Evolutionary conservation across 2,888 invertebrate species (phyloP).

Genomic region (Napeogenes sylphis): DNA sequence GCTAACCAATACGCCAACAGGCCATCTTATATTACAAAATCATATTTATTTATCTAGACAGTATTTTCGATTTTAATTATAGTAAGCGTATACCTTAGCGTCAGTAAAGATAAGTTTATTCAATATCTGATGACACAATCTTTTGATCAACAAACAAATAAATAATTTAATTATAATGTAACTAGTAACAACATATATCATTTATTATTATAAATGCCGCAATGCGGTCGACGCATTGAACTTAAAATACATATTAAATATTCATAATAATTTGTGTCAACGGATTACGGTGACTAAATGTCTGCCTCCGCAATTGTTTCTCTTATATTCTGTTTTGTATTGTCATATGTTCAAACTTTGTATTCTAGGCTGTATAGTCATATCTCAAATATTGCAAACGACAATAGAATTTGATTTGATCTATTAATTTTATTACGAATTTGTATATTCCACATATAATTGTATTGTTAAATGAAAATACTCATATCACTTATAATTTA

Average conservation of each 20-base stretch:
- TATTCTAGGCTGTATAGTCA: background rate
- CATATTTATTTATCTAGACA: too few species aligned
- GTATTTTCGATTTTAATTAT: too few species aligned
- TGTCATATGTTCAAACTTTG: background rate
- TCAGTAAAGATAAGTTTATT: background rate
- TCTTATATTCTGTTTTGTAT: slow-evolving; percentile 20
- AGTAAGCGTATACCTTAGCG: too few species aligned
- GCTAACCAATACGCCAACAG: too few species aligned
- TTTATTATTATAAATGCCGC: slow-evolving; percentile 21
- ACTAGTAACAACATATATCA: background rate
- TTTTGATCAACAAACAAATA: background rate
- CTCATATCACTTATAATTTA: too few species aligned
- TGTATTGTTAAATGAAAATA: too few species aligned
- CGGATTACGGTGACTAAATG: slow-evolving; percentile 35
- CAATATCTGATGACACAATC: background rate
- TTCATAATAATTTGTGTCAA: slow-evolving; percentile 33
- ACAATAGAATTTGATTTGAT: too few species aligned
- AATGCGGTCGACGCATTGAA: slow-evolving; percentile 13
- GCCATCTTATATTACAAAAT: too few species aligned
- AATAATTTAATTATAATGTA: slow-evolving; percentile 1
- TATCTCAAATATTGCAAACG: slow-evolving; percentile 9
- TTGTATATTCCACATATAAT: too few species aligned
- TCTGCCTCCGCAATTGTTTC: slow-evolving; percentile 27
- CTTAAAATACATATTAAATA: slow-evolving; percentile 27
- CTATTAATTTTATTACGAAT: too few species aligned